Conservation (phyloP, 2,797 vertebrate genomes). For the Chromobotia macracanthus region DNA sequence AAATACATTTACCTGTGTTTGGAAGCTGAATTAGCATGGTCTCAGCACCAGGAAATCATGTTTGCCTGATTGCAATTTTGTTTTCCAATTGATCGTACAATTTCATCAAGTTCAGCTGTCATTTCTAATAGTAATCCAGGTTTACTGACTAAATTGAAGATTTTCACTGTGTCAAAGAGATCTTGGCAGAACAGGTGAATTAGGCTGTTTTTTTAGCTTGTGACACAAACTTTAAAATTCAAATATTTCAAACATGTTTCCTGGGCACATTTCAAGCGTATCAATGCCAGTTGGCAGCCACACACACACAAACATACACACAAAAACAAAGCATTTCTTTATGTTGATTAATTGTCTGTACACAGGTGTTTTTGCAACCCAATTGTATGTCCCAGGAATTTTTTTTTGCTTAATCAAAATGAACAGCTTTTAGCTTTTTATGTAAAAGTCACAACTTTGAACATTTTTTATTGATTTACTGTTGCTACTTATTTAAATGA, state of each 20-base stretch:
- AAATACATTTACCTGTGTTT: conserved; percentile 99
- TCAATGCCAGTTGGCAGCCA: conserved; percentile 20
- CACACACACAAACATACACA: not conserved
- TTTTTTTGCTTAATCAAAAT: not conserved
- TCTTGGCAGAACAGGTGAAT: conserved; percentile 77
- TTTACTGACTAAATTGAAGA: conserved; percentile 92
- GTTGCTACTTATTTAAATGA: too few relatives aligned
- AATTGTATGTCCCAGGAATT: not conserved
- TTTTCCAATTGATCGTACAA: conserved; percentile 99
- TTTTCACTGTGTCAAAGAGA: conserved; percentile 77
- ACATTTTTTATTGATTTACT: not conserved
- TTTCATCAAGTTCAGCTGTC: conserved; percentile 99
- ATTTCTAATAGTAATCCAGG: conserved; percentile 97
- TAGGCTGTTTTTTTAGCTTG: conserved; percentile 53
- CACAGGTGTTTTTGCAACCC: not conserved
- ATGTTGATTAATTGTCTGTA: not conserved
- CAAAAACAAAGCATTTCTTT: not conserved
- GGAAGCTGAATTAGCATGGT: conserved; percentile 92
- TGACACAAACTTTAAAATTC: conserved; percentile 42
- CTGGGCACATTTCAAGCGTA: conserved; percentile 21
- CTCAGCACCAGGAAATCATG: conserved; percentile 93
- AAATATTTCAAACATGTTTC: conserved; percentile 47
- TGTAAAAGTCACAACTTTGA: too few relatives aligned
- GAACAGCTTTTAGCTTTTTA: not conserved
- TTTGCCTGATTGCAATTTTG: conserved; percentile 98